These are phyloP conservation scores for Macrochelys suwanniensis DNA, from an alignment of 2,797 vertebrate genomes.

Conservation along the genomic window DNA sequence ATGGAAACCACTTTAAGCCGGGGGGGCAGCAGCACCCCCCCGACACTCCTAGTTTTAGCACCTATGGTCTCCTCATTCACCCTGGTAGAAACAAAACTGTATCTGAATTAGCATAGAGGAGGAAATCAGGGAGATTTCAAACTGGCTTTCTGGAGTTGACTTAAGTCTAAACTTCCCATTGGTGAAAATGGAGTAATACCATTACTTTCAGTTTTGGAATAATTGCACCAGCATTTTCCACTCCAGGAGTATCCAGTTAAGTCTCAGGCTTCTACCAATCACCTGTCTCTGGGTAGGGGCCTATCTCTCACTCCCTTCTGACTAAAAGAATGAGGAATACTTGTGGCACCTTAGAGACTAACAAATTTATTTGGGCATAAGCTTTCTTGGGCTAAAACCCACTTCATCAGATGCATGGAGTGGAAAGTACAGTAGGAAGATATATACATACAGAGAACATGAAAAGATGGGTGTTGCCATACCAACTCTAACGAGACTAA, in stretches of 20 bases:
- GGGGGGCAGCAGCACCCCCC: no score
- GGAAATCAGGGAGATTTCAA: neutral
- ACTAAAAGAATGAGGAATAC: neutral
- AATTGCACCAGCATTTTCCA: neutral
- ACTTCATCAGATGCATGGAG: no score
- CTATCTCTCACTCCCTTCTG: neutral
- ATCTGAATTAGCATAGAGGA: neutral
- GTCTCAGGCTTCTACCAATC: neutral
- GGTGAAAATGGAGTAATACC: neutral
- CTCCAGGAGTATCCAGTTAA: neutral
- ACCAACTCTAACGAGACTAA: no score
- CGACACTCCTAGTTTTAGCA: no score
- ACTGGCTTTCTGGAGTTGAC: neutral
- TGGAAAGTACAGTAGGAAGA: no score
- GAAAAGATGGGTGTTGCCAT: no score
- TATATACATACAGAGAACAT: no score
- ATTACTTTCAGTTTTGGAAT: neutral
- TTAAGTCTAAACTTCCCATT: neutral
- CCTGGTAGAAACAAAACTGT: neutral
- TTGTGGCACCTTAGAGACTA: no score
- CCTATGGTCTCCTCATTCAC: neutral
- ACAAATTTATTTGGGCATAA: no score
- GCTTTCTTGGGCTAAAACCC: no score
- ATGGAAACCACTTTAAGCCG: no score
- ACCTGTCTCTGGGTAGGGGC: neutral